Base-by-base conservation (phyloP, 2,797 vertebrate genomes). In the Distichodus sexfasciatus region DNA sequence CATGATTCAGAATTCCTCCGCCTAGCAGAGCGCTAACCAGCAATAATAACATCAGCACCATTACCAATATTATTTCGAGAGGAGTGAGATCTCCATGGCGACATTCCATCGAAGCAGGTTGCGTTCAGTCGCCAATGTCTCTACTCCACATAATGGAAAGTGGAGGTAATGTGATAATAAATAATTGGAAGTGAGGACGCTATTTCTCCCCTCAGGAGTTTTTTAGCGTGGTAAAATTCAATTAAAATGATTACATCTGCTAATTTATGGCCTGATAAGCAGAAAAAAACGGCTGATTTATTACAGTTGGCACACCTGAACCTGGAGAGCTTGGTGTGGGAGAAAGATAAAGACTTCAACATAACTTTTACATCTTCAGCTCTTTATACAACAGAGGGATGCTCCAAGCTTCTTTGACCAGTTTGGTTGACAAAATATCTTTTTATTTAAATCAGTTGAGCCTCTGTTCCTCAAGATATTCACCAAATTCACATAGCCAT, bases 221-320 rank as follows among this genome's bases (percentile, higher is more conserved):
- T 71, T 58, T 70, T 53, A 70, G 61, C 61, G 14, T 7, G 15
- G 61, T 31, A 17, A 26, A 58, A 64, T 58, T 72, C 69, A 72
- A 66, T 72, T 65, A 72, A 41, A 11, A 33, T 7, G 61, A 72
- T 65, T 65, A 17, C 53, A 72, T 72, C 69, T 53, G 10, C 12
- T 65, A 72, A 72, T 65, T 58, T 58, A 53, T 17, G 53, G 11
- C 26, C 28, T 71, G 59, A 64, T 64, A 64, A 64, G 43, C 41
- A 7, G 19, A 21, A 12, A 26, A 58, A 57, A 19, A 26, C 61
- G 43, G 46, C 17, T 33, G 50, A 64, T 31, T 24, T 47, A 54
- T 55, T 58, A 26, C 15, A 69, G 47, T 31, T 23, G 8, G n/a
- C 23, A 14, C 41, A 10, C 29, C 53, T 40, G 28, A 36, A 28